Conservation (phyloP, 2,113 vertebrate species). For the Anhinga anhinga region DNA sequence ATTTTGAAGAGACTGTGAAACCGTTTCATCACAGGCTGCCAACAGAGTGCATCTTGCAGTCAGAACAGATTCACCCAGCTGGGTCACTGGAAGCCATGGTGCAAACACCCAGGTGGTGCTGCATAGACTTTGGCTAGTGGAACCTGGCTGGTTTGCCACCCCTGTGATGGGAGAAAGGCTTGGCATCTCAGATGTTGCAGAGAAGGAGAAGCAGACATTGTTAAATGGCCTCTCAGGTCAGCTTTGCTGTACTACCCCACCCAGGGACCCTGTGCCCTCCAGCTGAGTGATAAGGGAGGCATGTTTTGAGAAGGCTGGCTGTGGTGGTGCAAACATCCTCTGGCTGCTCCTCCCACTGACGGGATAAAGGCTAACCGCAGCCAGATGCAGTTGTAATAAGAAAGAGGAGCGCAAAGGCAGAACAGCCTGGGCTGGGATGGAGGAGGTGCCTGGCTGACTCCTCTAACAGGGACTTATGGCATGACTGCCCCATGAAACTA, state of each 20-base stretch:
- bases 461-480: not conserved
- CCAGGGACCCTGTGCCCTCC: not conserved
- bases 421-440: not conserved
- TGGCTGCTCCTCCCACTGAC: not conserved
- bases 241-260: not conserved
- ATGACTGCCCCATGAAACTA: fast-evolving
- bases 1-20: not conserved
- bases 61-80: not conserved
- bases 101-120: not conserved
- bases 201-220: fast-evolving
- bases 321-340: not conserved
- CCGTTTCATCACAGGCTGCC: not conserved
- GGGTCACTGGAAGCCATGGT: not conserved
- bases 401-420: fast-evolving
- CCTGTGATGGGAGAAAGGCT: not conserved
- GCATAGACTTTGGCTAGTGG: not conserved
- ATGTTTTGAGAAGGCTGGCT: not conserved
- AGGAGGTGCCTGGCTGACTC: not conserved
- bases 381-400: fast-evolving
- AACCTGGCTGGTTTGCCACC: not conserved
- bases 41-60: not conserved
- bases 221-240: not conserved
- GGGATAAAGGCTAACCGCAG: not conserved
- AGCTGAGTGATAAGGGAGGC: not conserved
- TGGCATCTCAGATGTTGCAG: not conserved